These are phyloP conservation scores for Brachymystax lenok DNA, from an alignment of 2,797 vertebrate species.

Conservation along the genomic window DNA sequence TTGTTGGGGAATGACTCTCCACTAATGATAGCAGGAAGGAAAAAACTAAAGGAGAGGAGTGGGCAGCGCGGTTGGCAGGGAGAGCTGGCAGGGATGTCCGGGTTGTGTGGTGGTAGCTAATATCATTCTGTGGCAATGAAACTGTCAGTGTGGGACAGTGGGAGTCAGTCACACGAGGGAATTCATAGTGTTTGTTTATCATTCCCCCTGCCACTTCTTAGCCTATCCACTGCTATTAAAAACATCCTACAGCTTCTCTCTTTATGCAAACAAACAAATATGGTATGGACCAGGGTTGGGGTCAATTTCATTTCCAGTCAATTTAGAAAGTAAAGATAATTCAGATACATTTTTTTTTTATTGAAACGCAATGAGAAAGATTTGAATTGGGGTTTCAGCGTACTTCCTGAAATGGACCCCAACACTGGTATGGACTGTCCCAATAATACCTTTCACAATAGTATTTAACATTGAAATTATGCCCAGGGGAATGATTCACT, in stretches of 20 bases:
- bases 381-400: no score
- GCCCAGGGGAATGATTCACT: neutral
- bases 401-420: no score
- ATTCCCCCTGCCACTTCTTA: neutral
- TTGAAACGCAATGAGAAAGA: no score
- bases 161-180: neutral
- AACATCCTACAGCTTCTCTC: neutral
- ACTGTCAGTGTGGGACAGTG: constrained; percentile 6
- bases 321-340: no score
- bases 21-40: neutral
- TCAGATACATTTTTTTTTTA: no score
- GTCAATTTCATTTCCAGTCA: no score
- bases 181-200: neutral
- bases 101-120: neutral
- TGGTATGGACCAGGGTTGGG: no score
- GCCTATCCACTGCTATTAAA: neutral
- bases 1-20: no score
- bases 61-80: neutral
- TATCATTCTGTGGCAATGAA: neutral
- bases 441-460: no score
- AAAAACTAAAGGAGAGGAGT: neutral
- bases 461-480: no score
- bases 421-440: no score
- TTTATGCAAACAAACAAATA: neutral
- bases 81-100: neutral